phyloP scores from a whole-genome alignment of 2,888 invertebrate genomes.

The Thysanoteuthis rhombus region DNA sequence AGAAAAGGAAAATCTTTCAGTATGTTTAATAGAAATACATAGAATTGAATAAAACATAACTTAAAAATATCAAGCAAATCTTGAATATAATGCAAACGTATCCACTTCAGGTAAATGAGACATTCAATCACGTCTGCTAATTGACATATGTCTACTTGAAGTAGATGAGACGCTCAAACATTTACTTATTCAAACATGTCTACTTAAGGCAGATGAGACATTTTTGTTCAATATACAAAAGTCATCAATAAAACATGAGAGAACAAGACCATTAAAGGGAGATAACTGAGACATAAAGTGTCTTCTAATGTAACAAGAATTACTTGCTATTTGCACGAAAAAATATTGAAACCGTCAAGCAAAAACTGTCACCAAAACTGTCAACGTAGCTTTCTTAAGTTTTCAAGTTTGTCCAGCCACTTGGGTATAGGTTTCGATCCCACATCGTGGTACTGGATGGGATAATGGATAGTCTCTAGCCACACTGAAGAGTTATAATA shows the following conservation, averaged over 20 bases:
- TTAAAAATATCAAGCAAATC: background rate
- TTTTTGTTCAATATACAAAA: background rate
- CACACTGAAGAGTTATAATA: no score
- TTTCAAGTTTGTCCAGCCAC: no score
- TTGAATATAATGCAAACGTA: background rate
- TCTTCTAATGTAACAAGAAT: background rate
- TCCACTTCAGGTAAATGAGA: background rate
- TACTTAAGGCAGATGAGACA: background rate
- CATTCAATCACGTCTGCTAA: no score
- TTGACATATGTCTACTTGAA: background rate
- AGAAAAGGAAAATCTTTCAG: background rate
- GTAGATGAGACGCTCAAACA: background rate
- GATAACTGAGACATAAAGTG: background rate
- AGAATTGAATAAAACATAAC: background rate
- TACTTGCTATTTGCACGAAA: background rate
- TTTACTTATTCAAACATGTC: background rate
- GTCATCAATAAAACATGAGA: background rate
- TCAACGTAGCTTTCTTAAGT: no score
- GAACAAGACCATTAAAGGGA: background rate
- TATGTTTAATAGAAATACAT: background rate
- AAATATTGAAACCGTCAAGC: no score
- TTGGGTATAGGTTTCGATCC: no score
- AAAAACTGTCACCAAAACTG: no score
- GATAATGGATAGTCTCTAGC: no score
- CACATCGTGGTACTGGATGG: no score